A percentile compares a stretch with the other conserved stretches of the same genome.
These are phyloP conservation scores for Myocastor coypus DNA, from an alignment of 2,113 vertebrate species.

Conservation along the genomic window DNA sequence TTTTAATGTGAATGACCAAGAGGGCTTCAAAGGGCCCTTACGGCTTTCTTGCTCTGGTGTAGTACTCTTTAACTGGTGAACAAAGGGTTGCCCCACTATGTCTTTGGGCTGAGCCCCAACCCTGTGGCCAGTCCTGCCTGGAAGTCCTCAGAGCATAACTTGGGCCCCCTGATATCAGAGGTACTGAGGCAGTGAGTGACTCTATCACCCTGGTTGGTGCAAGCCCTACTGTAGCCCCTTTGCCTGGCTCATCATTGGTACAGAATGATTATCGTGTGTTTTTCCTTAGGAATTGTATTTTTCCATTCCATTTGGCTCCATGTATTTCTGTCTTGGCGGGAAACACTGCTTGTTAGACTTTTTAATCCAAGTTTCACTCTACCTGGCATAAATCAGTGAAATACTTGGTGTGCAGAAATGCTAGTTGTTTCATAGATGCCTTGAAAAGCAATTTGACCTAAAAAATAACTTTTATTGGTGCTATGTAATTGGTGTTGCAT, in stretches of 20 bases:
- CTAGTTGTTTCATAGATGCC: constrained; percentile 45
- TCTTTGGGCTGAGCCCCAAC: not conserved
- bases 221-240: not conserved
- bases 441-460: constrained; percentile 68
- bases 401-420: constrained; percentile 32
- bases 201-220: accelerated
- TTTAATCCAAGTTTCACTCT: constrained; percentile 50
- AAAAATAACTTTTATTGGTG: constrained; percentile 50
- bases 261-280: not conserved
- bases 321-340: constrained; percentile 59
- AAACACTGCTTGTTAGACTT: not conserved
- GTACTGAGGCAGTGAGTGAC: not conserved
- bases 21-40: not conserved
- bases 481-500: constrained; percentile 21
- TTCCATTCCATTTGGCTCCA: constrained; percentile 45
- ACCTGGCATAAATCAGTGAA: constrained; percentile 58
- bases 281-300: constrained; percentile 1
- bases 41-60: not conserved
- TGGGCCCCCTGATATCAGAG: not conserved
- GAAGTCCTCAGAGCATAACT: not conserved
- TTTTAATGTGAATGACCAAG: not conserved
- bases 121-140: not conserved
- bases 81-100: not conserved
- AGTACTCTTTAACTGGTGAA: not conserved
- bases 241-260: not conserved